Evolutionary conservation across 2,797 vertebrate genomes (phyloP).

Genomic region (Anabas testudineus): DNA sequence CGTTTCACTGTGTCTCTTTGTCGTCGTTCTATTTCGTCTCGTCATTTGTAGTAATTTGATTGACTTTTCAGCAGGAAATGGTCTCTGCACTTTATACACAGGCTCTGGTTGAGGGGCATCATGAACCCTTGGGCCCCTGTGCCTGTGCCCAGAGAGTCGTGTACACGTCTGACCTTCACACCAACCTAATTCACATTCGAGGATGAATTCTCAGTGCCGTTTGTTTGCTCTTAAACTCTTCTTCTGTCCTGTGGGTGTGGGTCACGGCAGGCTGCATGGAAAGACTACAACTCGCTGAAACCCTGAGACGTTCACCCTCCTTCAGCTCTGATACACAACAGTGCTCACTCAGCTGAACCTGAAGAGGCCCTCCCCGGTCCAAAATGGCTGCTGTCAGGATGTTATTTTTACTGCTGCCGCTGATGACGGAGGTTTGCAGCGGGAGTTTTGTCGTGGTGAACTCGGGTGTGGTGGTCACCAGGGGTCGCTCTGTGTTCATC

Average conservation of each 20-base stretch:
- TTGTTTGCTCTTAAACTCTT: too few species aligned
- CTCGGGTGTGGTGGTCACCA: slow-evolving; percentile 66
- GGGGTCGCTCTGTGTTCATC: slow-evolving; percentile 78
- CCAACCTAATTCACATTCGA: too few species aligned
- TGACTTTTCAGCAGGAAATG: too few species aligned
- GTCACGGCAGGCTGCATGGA: slow-evolving; percentile 10
- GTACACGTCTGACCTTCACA: too few species aligned
- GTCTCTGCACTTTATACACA: too few species aligned
- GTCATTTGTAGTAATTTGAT: too few species aligned
- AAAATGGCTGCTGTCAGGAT: slow-evolving; percentile 40
- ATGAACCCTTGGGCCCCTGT: too few species aligned
- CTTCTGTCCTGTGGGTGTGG: background rate
- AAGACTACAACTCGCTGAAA: background rate
- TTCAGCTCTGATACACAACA: background rate
- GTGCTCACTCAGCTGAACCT: background rate
- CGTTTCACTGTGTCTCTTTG: background rate
- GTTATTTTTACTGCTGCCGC: slow-evolving; percentile 46
- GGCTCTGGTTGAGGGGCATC: too few species aligned
- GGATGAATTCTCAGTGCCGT: too few species aligned
- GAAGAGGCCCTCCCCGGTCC: background rate
- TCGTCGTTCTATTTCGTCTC: too few species aligned
- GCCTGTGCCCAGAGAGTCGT: too few species aligned
- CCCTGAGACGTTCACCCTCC: background rate
- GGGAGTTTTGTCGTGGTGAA: slow-evolving; percentile 75
- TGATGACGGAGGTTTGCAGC: slow-evolving; percentile 16